Conservation (phyloP, 2,888 invertebrate species). For the Stomorhina lunata region DNA sequence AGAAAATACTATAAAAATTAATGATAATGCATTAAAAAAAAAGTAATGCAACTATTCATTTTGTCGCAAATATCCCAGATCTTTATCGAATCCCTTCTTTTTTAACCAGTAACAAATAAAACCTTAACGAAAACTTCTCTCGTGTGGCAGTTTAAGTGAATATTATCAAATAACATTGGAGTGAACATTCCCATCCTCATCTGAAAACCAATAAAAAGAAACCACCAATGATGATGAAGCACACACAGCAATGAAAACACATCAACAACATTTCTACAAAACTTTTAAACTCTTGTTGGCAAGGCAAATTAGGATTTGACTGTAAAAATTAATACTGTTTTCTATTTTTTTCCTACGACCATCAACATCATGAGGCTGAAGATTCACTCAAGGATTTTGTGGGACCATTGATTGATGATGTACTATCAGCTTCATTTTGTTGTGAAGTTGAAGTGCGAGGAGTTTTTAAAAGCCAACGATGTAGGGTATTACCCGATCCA, state of each 20-base stretch:
- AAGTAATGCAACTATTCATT: too few species aligned
- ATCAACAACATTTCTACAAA: constrained; percentile 36
- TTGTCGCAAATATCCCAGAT: too few species aligned
- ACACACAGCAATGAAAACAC: constrained; percentile 40
- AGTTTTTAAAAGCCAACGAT: constrained; percentile 75
- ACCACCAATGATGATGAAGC: constrained; percentile 6
- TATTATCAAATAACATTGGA: neutral
- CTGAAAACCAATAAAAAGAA: constrained; percentile 58
- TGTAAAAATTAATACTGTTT: constrained; percentile 57
- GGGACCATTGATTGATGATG: constrained; percentile 31
- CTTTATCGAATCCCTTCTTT: too few species aligned
- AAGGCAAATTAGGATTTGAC: constrained; percentile 6
- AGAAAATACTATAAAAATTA: too few species aligned
- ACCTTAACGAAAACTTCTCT: neutral
- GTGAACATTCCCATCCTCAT: neutral
- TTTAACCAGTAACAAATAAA: neutral
- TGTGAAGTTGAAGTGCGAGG: constrained; percentile 67
- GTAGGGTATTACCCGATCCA: constrained; percentile 69
- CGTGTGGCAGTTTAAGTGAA: constrained; percentile 52
- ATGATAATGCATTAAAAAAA: too few species aligned
- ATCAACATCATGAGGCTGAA: constrained; percentile 55
- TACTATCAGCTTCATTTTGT: neutral
- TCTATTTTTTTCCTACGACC: neutral
- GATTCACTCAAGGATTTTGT: constrained; percentile 40
- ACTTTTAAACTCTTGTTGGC: neutral